phyloP scores from a whole-genome alignment of 2,888 invertebrate genomes.

The Oasisia sp. region DNA sequence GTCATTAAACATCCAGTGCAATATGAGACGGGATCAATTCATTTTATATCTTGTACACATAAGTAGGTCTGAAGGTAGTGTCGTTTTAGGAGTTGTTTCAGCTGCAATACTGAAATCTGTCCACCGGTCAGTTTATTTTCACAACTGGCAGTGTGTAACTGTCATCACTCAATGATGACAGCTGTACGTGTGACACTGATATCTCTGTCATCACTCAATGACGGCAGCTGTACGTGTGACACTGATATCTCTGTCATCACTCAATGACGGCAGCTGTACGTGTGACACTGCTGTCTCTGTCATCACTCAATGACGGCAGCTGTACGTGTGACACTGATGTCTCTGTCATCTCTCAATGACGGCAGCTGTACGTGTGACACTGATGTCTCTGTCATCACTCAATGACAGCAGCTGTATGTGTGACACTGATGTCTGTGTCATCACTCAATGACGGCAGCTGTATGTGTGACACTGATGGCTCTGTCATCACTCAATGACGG shows the following conservation, averaged over 20 bases:
- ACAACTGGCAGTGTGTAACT: background rate
- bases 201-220: background rate
- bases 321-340: background rate
- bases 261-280: background rate
- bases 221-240: background rate
- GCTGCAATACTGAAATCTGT: background rate
- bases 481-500: background rate
- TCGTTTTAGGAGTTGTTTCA: background rate
- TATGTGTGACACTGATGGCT: background rate
- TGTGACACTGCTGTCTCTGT: background rate
- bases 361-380: background rate
- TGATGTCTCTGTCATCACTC: background rate
- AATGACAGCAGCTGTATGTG: background rate
- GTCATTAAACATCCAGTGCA: background rate
- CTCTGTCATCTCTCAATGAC: background rate
- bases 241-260: background rate
- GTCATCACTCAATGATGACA: background rate
- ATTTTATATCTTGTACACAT: background rate
- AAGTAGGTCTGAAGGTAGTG: background rate
- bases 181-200: background rate
- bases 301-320: background rate
- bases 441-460: background rate
- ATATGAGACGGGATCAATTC: background rate
- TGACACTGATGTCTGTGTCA: background rate
- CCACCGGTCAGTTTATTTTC: background rate